Conservation (phyloP, 64 coral and sea anemone genomes). For the Trachythela sp. region DNA sequence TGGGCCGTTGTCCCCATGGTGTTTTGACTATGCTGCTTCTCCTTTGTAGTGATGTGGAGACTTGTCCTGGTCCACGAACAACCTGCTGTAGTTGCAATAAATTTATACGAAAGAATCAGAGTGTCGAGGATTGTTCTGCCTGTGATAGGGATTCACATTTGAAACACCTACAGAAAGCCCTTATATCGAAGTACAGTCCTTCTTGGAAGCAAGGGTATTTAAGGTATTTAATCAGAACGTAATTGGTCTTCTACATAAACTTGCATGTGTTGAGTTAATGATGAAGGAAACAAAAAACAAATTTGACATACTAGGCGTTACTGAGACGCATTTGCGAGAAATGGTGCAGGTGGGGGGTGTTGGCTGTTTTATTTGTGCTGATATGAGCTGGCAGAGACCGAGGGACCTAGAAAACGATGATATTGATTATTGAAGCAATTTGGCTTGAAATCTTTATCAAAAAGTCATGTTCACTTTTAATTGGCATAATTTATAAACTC, state of each 20-base stretch:
- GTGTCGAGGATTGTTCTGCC: neutral
- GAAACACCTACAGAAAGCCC: neutral
- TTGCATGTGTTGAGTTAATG: slow-evolving; percentile 7
- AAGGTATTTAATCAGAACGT: slow-evolving; percentile 16
- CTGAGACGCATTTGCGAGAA: neutral
- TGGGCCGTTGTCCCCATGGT: neutral
- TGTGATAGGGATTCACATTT: neutral
- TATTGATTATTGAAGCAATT: slow-evolving; percentile 18
- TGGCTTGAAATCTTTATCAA: slow-evolving; percentile 15
- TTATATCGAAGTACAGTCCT: neutral
- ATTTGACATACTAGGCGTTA: neutral
- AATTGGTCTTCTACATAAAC: slow-evolving; percentile 14
- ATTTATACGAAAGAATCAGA: slow-evolving; percentile 1
- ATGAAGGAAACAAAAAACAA: slow-evolving; percentile 2
- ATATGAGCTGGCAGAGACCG: neutral
- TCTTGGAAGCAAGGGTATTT: neutral
- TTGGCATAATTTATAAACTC: neutral
- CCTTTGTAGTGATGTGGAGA: neutral
- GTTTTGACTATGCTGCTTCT: neutral
- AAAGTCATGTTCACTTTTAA: neutral
- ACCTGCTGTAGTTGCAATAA: slow-evolving; percentile 8
- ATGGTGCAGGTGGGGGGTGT: neutral
- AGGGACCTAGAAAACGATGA: slow-evolving; percentile 1
- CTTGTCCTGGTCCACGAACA: slow-evolving; percentile 4
- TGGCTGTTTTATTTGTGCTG: slow-evolving; percentile 10